Base-by-base conservation (phyloP, 2,113 vertebrate genomes). In the Plestiodon gilberti region DNA sequence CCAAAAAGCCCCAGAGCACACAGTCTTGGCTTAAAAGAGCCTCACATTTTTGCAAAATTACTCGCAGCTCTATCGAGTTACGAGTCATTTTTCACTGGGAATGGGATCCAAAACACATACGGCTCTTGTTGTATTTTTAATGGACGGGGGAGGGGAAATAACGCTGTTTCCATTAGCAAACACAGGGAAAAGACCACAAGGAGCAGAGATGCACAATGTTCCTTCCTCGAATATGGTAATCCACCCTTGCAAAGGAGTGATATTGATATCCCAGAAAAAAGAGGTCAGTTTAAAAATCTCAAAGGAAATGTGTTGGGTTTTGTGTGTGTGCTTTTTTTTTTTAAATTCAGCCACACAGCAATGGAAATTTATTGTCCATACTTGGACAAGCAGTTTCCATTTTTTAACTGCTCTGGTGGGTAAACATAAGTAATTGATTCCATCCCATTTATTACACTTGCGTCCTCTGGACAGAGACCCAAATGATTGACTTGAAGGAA, bases 41-140 rank as follows among this genome's bases (percentile, higher is more conserved):
- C 65, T 17, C 85, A 87, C 0, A 87, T 91, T 95, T 95, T 92
- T 89, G 28, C 69, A 91, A 94, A 95, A 95, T 93, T 94, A 84
- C 35, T 90, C 89, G 28, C 84, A 91, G 62, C 65, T 90, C 89
- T 83, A 91, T 84, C 81, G 82, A 89, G 35, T 94, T 95, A 86
- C 40, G 5, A 93, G 62, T 86, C 77, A 90, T 83, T 90, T 92
- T 92, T 91, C 35, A 85, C 69, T 22, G 13, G 61, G 91, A 94
- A 88, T 90, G 20, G 10, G 13, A 85, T 92, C 67, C 78, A 91
- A 90, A 91, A 83, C 28, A 76, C n/a, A 82, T 71, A 35, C 5
- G 0, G 30, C 78, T 2, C 30, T 52, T 90, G 3, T 2, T 76
- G 2, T 35, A 48, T 59, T 88, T 88, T 77, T 75, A 78, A 81